These are phyloP conservation scores for Embiotoca jacksoni DNA, from an alignment of 2,113 vertebrate genomes.

Conservation along the genomic window DNA sequence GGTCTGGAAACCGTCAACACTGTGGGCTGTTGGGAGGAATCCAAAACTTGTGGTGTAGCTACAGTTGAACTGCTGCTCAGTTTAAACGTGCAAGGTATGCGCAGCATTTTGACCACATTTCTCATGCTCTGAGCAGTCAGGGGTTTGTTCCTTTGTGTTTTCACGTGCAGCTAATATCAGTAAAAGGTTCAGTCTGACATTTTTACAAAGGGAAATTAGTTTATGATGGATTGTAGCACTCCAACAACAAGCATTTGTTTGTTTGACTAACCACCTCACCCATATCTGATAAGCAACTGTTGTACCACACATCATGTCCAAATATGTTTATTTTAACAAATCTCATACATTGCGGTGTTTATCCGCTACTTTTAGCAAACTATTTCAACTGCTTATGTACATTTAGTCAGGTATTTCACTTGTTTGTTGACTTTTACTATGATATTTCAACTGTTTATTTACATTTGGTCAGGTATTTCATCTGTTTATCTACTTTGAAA, in stretches of 20 bases:
- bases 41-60: conserved; percentile 33
- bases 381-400: neutral
- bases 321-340: no score
- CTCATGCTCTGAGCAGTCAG: conserved; percentile 7
- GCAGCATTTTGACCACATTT: conserved; percentile 23
- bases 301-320: no score
- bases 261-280: no score
- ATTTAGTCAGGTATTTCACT: no score
- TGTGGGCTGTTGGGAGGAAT: conserved; percentile 43
- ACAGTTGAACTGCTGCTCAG: conserved; percentile 14
- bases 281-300: no score
- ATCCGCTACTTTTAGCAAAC: neutral
- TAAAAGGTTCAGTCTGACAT: neutral
- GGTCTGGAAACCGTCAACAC: conserved; percentile 69
- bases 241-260: no score
- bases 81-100: conserved; percentile 22
- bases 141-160: neutral
- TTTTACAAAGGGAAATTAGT: neutral
- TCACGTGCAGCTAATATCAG: neutral
- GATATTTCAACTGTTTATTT: no score
- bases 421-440: no score
- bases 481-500: no score
- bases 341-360: neutral
- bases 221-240: neutral
- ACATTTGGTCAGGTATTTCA: no score